A percentile compares a stretch with the other conserved stretches of the same genome.
Evolutionary conservation across 2,888 invertebrate species (phyloP).

Genomic region (Ypsolopha scabrella): DNA sequence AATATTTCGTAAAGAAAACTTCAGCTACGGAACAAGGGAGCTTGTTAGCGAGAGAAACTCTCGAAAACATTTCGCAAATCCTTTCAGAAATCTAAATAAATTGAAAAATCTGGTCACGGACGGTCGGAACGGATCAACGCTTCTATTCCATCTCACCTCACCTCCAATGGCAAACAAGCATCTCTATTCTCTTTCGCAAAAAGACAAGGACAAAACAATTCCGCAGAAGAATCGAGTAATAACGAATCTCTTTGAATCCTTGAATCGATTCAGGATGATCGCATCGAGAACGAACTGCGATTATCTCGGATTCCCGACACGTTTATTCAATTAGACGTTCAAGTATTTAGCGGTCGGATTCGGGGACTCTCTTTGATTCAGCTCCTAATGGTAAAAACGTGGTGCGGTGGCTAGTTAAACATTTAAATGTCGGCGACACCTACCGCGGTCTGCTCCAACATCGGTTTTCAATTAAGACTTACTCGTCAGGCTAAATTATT

Average conservation of each 20-base stretch:
- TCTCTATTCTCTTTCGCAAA: background rate
- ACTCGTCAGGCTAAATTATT: background rate
- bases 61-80: conserved; percentile 16
- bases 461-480: background rate
- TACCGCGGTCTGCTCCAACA: background rate
- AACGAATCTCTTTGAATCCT: conserved; percentile 15
- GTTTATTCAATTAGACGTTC: conserved; percentile 52
- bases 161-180: background rate
- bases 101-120: conserved; percentile 23
- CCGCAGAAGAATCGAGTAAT: background rate
- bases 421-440: conserved; percentile 12
- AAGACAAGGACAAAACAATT: background rate
- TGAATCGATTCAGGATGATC: conserved; percentile 16
- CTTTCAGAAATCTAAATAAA: conserved; percentile 32
- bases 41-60: conserved; percentile 18
- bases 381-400: conserved; percentile 19
- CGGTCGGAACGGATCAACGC: conserved; percentile 17
- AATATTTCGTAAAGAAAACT: conserved; percentile 1
- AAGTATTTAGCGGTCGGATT: conserved; percentile 36
- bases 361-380: conserved; percentile 1
- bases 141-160: background rate
- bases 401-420: conserved; percentile 16
- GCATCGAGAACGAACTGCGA: conserved; percentile 11
- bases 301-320: conserved; percentile 41
- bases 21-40: conserved; percentile 18